These are phyloP conservation scores for Microtus obscurus DNA, from an alignment of 2,797 vertebrate genomes.

Conservation along the genomic window DNA sequence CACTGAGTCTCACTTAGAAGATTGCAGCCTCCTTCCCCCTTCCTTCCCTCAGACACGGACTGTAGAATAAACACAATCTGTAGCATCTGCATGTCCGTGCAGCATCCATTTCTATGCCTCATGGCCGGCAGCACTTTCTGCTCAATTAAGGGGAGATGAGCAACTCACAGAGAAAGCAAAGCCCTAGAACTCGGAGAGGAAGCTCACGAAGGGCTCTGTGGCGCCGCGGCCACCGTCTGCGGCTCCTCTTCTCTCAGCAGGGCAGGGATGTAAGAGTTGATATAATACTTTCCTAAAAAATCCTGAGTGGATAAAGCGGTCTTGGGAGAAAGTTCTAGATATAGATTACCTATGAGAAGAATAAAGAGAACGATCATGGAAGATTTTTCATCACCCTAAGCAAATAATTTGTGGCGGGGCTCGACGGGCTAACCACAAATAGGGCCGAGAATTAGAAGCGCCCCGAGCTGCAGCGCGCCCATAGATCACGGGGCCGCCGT, in stretches of 20 bases:
- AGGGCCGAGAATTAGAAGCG: constrained; percentile 88
- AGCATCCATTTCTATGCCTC: neutral
- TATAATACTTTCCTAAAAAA: constrained; percentile 84
- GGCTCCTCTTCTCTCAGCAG: neutral
- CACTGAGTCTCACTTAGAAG: fast-evolving
- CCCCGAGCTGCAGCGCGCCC: constrained; percentile 90
- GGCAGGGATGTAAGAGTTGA: constrained; percentile 79
- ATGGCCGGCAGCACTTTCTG: constrained; percentile 29
- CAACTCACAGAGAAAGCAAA: constrained; percentile 61
- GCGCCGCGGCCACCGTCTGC: neutral
- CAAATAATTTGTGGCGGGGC: constrained; percentile 91
- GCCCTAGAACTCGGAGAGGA: constrained; percentile 66
- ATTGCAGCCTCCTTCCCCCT: fast-evolving
- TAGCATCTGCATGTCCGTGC: neutral
- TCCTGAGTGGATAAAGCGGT: constrained; percentile 84
- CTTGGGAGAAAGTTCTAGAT: constrained; percentile 87
- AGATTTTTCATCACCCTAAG: constrained; percentile 89
- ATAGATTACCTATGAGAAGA: constrained; percentile 90
- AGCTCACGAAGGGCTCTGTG: constrained; percentile 68
- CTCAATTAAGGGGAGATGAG: constrained; percentile 68
- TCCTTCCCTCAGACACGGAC: neutral
- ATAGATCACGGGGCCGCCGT: constrained; percentile 95
- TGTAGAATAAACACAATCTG: neutral
- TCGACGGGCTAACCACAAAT: constrained; percentile 86
- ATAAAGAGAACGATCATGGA: constrained; percentile 89